These are phyloP conservation scores for Xylocampa areola DNA, from an alignment of 2,888 invertebrate genomes.

Conservation along the genomic window DNA sequence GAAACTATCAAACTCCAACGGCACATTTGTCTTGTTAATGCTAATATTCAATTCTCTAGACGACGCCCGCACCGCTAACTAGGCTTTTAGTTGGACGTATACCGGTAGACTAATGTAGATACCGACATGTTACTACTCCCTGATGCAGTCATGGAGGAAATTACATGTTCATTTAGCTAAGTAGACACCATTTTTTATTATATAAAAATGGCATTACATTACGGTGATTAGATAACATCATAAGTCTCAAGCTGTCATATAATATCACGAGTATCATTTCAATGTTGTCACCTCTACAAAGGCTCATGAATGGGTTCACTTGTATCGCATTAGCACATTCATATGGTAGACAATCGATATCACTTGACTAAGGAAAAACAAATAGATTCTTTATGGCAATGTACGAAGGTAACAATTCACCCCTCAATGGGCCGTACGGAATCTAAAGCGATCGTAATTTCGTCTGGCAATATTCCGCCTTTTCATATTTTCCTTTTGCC, in stretches of 20 bases:
- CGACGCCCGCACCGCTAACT: constrained; percentile 59
- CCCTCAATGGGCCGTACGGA: constrained; percentile 86
- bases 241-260: not conserved
- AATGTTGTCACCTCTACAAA: constrained; percentile 46
- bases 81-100: constrained; percentile 64
- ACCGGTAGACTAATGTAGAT: constrained; percentile 37
- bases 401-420: constrained; percentile 87
- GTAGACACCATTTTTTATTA: not conserved
- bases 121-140: constrained; percentile 7
- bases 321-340: constrained; percentile 61
- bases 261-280: constrained; percentile 10
- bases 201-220: not conserved
- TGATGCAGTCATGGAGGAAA: not conserved
- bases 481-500: constrained; percentile 88
- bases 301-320: constrained; percentile 55
- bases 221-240: not conserved
- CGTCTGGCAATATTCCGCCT: constrained; percentile 87
- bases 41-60: constrained; percentile 81
- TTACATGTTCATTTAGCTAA: constrained; percentile 12
- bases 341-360: constrained; percentile 72
- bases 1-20: constrained; percentile 84
- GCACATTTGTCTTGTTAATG: constrained; percentile 84
- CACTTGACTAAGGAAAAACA: constrained; percentile 79
- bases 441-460: constrained; percentile 89
- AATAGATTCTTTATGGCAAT: constrained; percentile 87